Evolutionary conservation across 2,113 vertebrate genomes (phyloP), one percentile per base, ranked within the genome.

Genomic region (Daphoenositta chrysoptera): DNA sequence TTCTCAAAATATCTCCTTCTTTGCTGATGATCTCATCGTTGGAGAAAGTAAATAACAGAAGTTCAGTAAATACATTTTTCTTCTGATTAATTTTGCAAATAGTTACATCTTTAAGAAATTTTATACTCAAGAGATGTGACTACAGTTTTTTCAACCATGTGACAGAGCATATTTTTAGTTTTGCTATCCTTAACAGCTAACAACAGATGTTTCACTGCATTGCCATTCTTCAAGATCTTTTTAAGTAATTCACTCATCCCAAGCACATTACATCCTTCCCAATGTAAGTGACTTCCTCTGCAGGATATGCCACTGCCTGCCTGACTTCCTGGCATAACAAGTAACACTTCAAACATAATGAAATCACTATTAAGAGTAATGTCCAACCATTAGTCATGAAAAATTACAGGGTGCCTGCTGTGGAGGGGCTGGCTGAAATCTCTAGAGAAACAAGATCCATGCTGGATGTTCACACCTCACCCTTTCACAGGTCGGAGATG

Each of bases 371-470:
- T 23, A 58, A 58, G 42, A 57, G 37, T 17, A 50, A 87, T 0
- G 2, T 77, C 10, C 50, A 87, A n/a, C 22, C 45, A 42, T 30
- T 48, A 83, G 58, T 57, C 77, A 54, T 1, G 12, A 78, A 51
- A 20, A 50, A 47, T 65, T 40, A 68, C 0, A 2, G 24, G 17
- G 42, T 77, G n/a, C 27, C 21, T 0, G 0, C 9, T 81, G 42
- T 15, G 1, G 1, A 51, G 48, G 48, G 63, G 35, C 9, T 71
- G 35, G 27, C 40, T 76, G 24, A 83, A 72, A 73, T 31, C 50
- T 71, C 57, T 0, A 1, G 35, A 68, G 61, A 79, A 90, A 39
- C 11, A 78, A 77, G 50, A 57, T 21, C 48, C 45, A 68, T 3
- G 2, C 8, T 66, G 51, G 56, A 63, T 47, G 27, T 48, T 54